Evolutionary conservation across 1,140 invertebrate genomes (phyloP).

Genomic region (Adoxophyes honmai): DNA sequence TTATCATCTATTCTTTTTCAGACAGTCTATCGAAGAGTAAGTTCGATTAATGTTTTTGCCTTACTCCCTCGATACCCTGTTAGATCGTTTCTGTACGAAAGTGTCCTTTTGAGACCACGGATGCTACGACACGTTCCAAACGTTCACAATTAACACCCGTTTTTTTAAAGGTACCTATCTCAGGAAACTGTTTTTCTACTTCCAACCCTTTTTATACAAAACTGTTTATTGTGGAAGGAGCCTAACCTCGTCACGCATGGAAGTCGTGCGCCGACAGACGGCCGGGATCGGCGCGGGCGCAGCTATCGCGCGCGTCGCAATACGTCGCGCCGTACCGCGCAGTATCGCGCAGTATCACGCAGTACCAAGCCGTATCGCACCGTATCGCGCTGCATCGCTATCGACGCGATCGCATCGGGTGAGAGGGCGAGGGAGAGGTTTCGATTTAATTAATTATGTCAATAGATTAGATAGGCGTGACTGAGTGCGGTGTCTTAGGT

Average conservation of each 20-base stretch:
- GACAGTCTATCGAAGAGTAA: too few relatives aligned
- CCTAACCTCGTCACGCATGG: background rate
- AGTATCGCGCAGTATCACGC: background rate
- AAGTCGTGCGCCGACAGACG: conserved; percentile 7
- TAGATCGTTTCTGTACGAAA: too few relatives aligned
- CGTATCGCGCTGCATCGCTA: background rate
- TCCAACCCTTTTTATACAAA: too few relatives aligned
- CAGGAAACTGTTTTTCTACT: too few relatives aligned
- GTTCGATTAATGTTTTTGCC: too few relatives aligned
- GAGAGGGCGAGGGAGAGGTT: conserved; percentile 1
- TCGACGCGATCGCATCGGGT: background rate
- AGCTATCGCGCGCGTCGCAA: background rate
- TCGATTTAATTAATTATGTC: conserved; percentile 7
- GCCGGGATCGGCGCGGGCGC: background rate
- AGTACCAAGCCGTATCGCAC: background rate
- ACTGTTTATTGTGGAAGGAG: background rate
- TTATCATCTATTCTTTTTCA: too few relatives aligned
- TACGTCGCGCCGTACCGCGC: background rate
- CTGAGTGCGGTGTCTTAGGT: background rate
- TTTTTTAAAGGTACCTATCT: too few relatives aligned
- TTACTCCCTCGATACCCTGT: too few relatives aligned
- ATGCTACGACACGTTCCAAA: too few relatives aligned
- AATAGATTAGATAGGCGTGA: conserved; percentile 2
- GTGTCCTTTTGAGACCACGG: too few relatives aligned
- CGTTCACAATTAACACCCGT: too few relatives aligned